A percentile compares a stretch with the other conserved stretches of the same genome.
These are phyloP conservation scores for Liolophura sinensis DNA, from an alignment of 1,140 invertebrate genomes.

Conservation along the genomic window DNA sequence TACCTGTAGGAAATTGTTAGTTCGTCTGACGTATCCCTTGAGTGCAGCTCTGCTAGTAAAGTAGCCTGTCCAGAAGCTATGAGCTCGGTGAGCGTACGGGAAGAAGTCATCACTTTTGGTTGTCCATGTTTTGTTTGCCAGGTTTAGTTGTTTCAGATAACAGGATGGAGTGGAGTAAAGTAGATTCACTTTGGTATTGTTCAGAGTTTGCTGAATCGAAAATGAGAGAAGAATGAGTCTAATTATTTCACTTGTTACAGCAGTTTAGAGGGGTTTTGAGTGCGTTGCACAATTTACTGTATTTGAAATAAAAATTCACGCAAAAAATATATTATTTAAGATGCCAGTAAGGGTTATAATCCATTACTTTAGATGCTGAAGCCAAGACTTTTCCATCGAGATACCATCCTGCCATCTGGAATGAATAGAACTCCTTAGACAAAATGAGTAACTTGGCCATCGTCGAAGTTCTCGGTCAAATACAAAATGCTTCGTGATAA, in stretches of 20 bases:
- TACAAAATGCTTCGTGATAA: no score
- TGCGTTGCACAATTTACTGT: not conserved
- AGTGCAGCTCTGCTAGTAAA: slow-evolving; percentile 85
- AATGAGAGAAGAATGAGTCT: no score
- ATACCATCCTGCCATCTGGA: no score
- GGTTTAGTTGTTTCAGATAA: slow-evolving; percentile 81
- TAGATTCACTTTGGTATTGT: slow-evolving; percentile 70
- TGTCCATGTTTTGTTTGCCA: slow-evolving; percentile 67
- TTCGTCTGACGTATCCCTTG: slow-evolving; percentile 71
- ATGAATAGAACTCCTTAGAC: no score
- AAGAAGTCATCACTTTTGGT: slow-evolving; percentile 84
- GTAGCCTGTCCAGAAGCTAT: slow-evolving; percentile 92
- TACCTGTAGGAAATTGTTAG: no score
- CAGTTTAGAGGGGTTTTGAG: not conserved
- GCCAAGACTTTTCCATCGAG: no score
- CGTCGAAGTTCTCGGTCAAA: no score
- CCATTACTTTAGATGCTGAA: no score
- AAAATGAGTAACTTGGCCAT: no score
- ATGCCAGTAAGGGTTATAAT: not conserved
- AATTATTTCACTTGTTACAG: not conserved
- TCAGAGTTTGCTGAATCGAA: slow-evolving; percentile 54
- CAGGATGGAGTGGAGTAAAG: slow-evolving; percentile 94
- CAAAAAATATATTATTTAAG: slow-evolving; percentile 1
- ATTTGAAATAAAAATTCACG: not conserved
- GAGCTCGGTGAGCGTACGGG: slow-evolving; percentile 82